These are phyloP conservation scores for Brenthis hecate DNA, from an alignment of 2,888 invertebrate species.

Conservation along the genomic window DNA sequence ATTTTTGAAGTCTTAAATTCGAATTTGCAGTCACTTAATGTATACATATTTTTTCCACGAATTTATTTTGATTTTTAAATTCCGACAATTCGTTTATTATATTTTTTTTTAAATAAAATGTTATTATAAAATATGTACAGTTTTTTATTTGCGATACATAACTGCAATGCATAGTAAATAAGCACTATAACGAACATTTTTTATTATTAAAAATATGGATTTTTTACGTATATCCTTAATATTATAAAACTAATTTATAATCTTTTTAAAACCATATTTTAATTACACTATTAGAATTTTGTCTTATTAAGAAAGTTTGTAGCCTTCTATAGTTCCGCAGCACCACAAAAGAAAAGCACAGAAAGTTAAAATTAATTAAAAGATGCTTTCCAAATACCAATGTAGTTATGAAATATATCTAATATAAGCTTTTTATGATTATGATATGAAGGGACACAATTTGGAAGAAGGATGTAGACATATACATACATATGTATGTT, in stretches of 20 bases:
- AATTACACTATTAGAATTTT: conserved; percentile 7
- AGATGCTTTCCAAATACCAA: conserved; percentile 17
- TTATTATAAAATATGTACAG: too few relatives aligned
- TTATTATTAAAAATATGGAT: neutral
- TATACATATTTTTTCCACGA: too few relatives aligned
- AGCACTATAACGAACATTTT: neutral
- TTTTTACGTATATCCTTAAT: neutral
- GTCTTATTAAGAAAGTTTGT: conserved; percentile 31
- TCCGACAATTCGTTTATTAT: too few relatives aligned
- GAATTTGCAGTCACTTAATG: too few relatives aligned
- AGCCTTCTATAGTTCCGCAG: conserved; percentile 21
- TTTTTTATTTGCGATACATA: too few relatives aligned
- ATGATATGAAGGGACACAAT: too few relatives aligned
- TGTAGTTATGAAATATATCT: conserved; percentile 6
- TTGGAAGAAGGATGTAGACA: too few relatives aligned
- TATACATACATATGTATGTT: too few relatives aligned
- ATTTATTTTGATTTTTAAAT: too few relatives aligned
- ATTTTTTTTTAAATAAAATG: too few relatives aligned
- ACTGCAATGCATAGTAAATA: neutral
- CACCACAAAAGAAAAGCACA: conserved; percentile 20
- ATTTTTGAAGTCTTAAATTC: too few relatives aligned
- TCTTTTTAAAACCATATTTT: conserved; percentile 1
- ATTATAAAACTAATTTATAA: neutral
- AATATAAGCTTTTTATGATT: neutral
- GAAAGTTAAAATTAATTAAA: conserved; percentile 22